Conservation (phyloP, 2,113 vertebrate species). For the Carlito syrichta region DNA sequence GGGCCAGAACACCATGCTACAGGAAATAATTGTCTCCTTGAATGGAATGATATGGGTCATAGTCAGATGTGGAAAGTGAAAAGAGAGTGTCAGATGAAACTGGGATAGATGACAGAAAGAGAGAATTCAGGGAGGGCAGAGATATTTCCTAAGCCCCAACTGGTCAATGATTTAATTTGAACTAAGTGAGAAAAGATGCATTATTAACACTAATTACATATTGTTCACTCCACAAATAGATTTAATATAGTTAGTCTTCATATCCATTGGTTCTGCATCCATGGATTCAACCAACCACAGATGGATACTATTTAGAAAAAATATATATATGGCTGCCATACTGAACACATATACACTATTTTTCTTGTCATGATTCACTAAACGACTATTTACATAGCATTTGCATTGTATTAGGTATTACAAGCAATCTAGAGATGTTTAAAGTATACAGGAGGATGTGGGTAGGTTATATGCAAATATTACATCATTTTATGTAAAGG, state of each 20-base stretch:
- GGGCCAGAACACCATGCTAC: background rate
- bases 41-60: background rate
- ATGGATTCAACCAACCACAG: background rate
- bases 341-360: background rate
- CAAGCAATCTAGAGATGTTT: background rate
- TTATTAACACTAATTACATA: background rate
- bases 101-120: background rate
- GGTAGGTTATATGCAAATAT: background rate
- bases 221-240: background rate
- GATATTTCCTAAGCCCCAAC: background rate
- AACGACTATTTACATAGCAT: background rate
- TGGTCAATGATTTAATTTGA: background rate
- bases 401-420: background rate
- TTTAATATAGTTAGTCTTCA: background rate
- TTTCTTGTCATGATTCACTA: background rate
- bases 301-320: background rate
- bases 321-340: background rate
- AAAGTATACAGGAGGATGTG: background rate
- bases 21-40: background rate
- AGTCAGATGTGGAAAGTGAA: background rate
- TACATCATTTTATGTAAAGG: background rate
- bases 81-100: background rate
- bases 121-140: background rate
- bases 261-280: background rate
- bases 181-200: background rate